A percentile compares a stretch with the other conserved stretches of the same genome.
Conservation (phyloP, 2,797 vertebrate genomes). For the Sylvia borin region DNA sequence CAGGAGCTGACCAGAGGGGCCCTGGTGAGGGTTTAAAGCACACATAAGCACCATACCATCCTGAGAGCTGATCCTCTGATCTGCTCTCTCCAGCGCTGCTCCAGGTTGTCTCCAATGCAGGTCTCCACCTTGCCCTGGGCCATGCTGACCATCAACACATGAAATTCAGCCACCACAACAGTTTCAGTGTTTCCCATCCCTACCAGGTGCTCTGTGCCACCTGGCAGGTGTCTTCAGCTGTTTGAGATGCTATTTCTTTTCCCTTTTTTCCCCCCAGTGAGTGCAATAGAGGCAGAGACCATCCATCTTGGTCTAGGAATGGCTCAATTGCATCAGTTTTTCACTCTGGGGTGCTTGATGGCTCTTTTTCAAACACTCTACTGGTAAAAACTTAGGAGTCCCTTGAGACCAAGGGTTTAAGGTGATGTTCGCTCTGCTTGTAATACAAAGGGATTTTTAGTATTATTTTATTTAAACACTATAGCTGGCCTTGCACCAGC, state of each 20-base stretch:
- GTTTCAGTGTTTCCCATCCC: background rate
- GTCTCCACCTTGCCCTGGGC: background rate
- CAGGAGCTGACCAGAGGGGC: background rate
- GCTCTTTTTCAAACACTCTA: background rate
- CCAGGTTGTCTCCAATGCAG: rapidly evolving
- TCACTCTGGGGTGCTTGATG: background rate
- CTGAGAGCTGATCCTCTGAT: background rate
- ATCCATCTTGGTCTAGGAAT: background rate
- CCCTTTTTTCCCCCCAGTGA: background rate
- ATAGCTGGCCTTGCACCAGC: background rate
- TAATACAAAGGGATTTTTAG: background rate
- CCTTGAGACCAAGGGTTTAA: background rate
- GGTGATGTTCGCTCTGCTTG: background rate
- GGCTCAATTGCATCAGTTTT: background rate
- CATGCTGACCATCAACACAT: rapidly evolving
- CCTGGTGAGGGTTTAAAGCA: background rate
- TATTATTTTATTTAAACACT: background rate
- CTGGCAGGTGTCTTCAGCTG: background rate
- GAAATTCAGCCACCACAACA: background rate
- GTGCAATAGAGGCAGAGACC: background rate
- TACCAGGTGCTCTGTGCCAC: background rate
- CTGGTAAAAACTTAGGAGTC: background rate
- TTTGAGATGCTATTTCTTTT: background rate
- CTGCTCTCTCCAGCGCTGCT: background rate
- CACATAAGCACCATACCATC: rapidly evolving